Conservation (phyloP, 2,797 vertebrate genomes). For the Muraenolepis orangiensis region DNA sequence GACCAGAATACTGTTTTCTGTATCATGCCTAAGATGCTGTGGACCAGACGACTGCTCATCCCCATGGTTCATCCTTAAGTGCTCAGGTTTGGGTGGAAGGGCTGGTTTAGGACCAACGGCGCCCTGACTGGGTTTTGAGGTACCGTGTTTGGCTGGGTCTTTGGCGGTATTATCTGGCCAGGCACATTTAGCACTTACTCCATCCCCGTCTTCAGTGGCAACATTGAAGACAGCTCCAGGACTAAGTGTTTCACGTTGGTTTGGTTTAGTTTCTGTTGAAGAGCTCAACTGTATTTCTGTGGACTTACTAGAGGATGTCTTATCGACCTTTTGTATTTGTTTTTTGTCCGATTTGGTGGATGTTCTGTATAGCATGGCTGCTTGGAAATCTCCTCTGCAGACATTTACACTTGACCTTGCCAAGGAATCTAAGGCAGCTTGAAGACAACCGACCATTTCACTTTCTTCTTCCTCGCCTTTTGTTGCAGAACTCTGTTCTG, state of each 20-base stretch:
- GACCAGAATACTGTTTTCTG: background rate
- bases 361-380: conserved; percentile 86
- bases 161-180: conserved; percentile 34
- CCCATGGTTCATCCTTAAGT: conserved; percentile 58
- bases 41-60: conserved; percentile 65
- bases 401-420: conserved; percentile 82
- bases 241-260: conserved; percentile 70
- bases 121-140: conserved; percentile 49
- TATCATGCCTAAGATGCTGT: conserved; percentile 37
- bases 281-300: conserved; percentile 37
- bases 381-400: conserved; percentile 80
- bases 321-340: conserved; percentile 56
- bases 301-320: conserved; percentile 45
- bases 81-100: conserved; percentile 74
- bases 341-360: conserved; percentile 67
- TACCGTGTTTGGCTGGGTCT: conserved; percentile 19
- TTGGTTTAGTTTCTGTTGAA: conserved; percentile 68
- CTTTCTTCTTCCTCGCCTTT: conserved; percentile 71
- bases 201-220: conserved; percentile 31
- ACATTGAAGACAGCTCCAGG: conserved; percentile 50
- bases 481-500: conserved; percentile 60
- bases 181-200: conserved; percentile 11
- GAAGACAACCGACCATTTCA: conserved; percentile 75
- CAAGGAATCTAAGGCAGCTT: conserved; percentile 77
- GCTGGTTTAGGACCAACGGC: conserved; percentile 65